These are phyloP conservation scores for Barnardius zonarius DNA, from an alignment of 2,113 vertebrate species.

Conservation along the genomic window DNA sequence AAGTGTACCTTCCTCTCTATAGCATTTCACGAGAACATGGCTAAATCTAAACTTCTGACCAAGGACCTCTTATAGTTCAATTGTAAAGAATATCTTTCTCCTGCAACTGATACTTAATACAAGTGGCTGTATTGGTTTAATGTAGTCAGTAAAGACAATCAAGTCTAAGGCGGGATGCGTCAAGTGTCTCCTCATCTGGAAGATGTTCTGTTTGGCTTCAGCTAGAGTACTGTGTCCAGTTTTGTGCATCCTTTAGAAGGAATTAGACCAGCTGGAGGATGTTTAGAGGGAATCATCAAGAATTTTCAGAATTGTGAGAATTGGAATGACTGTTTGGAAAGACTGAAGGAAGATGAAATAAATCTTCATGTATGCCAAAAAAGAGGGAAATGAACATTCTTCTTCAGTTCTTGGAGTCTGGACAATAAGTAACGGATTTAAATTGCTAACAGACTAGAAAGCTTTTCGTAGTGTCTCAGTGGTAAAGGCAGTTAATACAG, in stretches of 20 bases:
- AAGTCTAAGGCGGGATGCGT: not conserved
- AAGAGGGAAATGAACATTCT: not conserved
- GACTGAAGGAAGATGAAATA: not conserved
- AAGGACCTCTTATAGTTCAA: not conserved
- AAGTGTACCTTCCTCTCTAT: not conserved
- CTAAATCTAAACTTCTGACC: not conserved
- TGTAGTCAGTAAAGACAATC: not conserved
- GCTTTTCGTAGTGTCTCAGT: not conserved
- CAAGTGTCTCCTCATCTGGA: not conserved
- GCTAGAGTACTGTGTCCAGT: not conserved
- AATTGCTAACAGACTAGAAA: not conserved
- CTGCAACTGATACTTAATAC: not conserved
- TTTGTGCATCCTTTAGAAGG: not conserved
- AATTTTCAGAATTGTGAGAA: not conserved
- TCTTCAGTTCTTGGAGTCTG: not conserved
- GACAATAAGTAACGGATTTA: not conserved
- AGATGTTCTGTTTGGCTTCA: not conserved
- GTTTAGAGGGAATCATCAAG: not conserved
- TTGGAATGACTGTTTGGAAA: not conserved
- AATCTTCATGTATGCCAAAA: not conserved
- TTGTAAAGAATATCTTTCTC: not conserved
- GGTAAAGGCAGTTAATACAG: not conserved
- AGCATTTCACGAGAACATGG: not conserved
- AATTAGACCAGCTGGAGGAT: not conserved
- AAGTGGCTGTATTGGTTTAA: not conserved